phyloP scores from a whole-genome alignment of 2,113 vertebrate genomes.

The Hippocampus comes region DNA sequence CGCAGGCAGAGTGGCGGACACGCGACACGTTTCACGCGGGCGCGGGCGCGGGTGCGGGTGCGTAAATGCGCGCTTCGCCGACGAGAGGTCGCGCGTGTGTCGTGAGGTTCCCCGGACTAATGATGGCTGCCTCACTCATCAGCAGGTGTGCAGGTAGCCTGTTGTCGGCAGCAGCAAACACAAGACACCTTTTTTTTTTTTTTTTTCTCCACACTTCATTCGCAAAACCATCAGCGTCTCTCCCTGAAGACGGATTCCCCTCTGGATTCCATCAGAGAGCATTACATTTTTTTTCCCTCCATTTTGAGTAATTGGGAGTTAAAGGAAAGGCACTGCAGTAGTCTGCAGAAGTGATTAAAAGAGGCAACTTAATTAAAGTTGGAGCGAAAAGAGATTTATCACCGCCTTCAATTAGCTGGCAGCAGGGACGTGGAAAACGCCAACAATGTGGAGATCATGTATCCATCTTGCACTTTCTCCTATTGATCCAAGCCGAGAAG shows the following conservation, averaged over 20 bases:
- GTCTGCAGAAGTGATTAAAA: conserved; percentile 22
- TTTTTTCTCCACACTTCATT: not conserved
- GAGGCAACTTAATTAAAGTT: conserved; percentile 43
- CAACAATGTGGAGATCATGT: not conserved
- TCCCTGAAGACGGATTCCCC: not conserved
- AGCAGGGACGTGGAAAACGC: not conserved
- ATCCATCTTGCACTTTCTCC: not conserved
- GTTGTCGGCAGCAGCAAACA: not conserved
- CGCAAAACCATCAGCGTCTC: not conserved
- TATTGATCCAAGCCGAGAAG: not conserved
- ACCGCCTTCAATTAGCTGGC: conserved; percentile 24
- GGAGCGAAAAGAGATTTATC: conserved; percentile 35
- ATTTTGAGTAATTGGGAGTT: conserved; percentile 5
- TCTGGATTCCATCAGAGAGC: not conserved
- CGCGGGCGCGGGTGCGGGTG: not conserved
- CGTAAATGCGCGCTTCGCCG: conserved; percentile 8
- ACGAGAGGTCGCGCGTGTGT: conserved; percentile 8
- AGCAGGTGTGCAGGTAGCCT: conserved; percentile 16
- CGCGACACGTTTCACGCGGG: not conserved
- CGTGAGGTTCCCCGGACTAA: conserved; percentile 32
- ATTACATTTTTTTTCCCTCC: not conserved
- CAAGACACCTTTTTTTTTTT: conserved; percentile 11
- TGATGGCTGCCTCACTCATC: conserved; percentile 23
- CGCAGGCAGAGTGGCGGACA: not conserved
- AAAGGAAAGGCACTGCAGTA: conserved; percentile 3